Base-by-base conservation (phyloP, 2,113 vertebrate genomes). In the Cyphomyrus discorhynchus region DNA sequence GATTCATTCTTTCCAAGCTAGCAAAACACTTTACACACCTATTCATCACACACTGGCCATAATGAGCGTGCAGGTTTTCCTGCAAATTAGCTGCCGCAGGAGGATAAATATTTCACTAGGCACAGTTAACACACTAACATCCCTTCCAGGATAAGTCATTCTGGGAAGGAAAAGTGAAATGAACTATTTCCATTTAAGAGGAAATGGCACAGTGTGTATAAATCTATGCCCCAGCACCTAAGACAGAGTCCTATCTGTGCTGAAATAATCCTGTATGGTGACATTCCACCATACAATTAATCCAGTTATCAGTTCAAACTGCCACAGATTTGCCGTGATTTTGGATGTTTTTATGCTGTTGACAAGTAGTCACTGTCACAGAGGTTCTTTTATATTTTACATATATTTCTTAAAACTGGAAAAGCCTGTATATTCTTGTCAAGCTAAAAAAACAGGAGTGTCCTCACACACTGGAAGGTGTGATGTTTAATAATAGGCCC, bases 401-500 rank as follows among this genome's bases (percentile, higher is more conserved):
- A 56, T 56, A 49, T 49, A 86, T 62, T 86, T 58, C 45, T 74
- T 39, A 15, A 85, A 89, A 89, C 89, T 74, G 56, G 89, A 90
- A 86, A 87, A 74, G 83, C 89, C 89, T 86, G 89, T 87, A 47
- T 35, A 62, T 50, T 86, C 89, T 49, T 86, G 46, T 39, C 58
- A 86, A 56, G 42, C 52, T 49, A 86, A 86, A 13, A 47, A 58
- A 62, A 90, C 88, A 42, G 46, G 89, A 70, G 82, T 85, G 83
- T 86, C 83, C 45, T 87, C 10, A 21, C 31, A 21, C 31, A 46
- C 42, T 31, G 46, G 46, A 87, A 90, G 84, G 42, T 86, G 83
- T 50, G 83, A 35, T 87, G 19, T 70, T 74, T 49, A 62, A 88
- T 47, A 74, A 74, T 27, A 47, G 58, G 66, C 62, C 15, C 88